phyloP scores from a whole-genome alignment of 2,113 vertebrate species.

The Syngnathus typhle region DNA sequence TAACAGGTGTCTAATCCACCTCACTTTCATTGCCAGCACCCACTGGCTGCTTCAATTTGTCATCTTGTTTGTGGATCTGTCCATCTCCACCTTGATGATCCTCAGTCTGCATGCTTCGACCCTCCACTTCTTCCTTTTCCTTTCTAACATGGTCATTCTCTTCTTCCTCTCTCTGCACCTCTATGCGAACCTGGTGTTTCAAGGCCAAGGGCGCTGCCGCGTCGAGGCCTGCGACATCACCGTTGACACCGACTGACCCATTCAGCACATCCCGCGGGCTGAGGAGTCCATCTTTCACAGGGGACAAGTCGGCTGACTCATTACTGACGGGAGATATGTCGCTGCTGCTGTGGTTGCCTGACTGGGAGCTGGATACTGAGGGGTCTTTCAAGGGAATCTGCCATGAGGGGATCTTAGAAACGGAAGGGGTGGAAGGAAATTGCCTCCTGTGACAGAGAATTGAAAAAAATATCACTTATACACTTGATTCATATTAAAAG shows the following conservation, averaged over 20 bases:
- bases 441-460: constrained; percentile 76
- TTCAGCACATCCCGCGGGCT: constrained; percentile 73
- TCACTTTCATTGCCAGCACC: constrained; percentile 91
- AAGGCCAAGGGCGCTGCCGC: constrained; percentile 68
- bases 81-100: constrained; percentile 89
- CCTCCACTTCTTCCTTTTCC: constrained; percentile 79
- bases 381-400: constrained; percentile 89
- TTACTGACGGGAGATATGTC: constrained; percentile 96
- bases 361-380: constrained; percentile 66
- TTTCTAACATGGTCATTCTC: constrained; percentile 66
- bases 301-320: constrained; percentile 81
- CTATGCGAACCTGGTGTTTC: constrained; percentile 88
- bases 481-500: too few species aligned
- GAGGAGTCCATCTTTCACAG: constrained; percentile 81
- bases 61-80: constrained; percentile 95
- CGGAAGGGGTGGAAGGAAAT: constrained; percentile 87
- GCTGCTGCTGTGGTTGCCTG: constrained; percentile 89
- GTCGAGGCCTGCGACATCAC: constrained; percentile 44
- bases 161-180: constrained; percentile 91
- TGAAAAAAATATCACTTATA: background rate
- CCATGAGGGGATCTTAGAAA: constrained; percentile 93
- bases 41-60: constrained; percentile 89
- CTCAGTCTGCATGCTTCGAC: constrained; percentile 82
- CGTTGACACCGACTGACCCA: constrained; percentile 65
- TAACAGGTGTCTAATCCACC: constrained; percentile 75